Evolutionary conservation across 1,140 invertebrate genomes (phyloP), one percentile per base, ranked within the genome.

Genomic region (Polypedilum pembai): DNA sequence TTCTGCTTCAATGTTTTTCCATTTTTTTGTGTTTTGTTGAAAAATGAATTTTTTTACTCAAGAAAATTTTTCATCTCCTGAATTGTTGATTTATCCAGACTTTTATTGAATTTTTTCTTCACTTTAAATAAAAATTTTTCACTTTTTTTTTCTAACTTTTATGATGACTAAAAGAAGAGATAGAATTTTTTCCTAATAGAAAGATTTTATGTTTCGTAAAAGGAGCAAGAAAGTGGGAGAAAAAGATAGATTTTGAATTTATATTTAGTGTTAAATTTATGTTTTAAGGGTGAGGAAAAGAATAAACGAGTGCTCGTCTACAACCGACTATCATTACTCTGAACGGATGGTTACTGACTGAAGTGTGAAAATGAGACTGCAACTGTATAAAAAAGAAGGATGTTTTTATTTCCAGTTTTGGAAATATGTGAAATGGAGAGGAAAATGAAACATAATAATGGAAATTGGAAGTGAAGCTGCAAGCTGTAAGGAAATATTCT

Each of bases 271-370:
- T 33, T 33, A 33, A 33, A 33, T 33, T 33, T 33, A 33, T 33
- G 5, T 33, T 33, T 56, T 56, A 56, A 56, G 45, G 45, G 45
- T 56, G 45, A 56, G 45, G 45, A 56, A 56, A 15, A 56, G 45
- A 56, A 56, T 56, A 56, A 56, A 56, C 45, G 45, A 56, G 45
- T 56, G 45, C 45, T 56, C 45, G 45, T 56, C 45, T 56, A 56
- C 45, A 12, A n/a, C 45, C 45, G 45, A 56, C 45, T 56, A 56
- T 15, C 45, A 56, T 56, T 33, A 56, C 12, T 56, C 45, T 56
- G 45, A 33, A 56, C 45, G 45, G 45, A 56, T 56, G 45, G 45
- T 56, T n/a, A 56, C 45, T 56, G 45, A 56, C 45, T 56, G 45
- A 56, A 56, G n/a, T 56, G 45, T 56, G 45, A 56, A 56, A 15